A percentile compares a stretch with the other conserved stretches of the same genome.
Conservation (phyloP, 2,113 vertebrate species). For the Eretmochelys imbricata region DNA sequence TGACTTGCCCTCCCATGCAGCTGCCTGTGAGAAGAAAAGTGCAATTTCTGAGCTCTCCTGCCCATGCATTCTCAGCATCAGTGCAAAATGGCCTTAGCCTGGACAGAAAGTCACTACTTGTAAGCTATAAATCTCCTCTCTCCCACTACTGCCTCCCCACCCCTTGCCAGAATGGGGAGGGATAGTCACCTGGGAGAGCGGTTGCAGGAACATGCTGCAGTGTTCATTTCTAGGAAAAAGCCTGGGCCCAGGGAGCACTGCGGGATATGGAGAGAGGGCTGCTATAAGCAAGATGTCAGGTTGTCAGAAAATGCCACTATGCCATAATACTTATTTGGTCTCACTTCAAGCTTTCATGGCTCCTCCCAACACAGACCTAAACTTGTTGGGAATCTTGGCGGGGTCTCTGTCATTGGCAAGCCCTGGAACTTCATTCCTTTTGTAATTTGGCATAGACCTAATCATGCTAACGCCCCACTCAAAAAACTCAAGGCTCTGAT, state of each 20-base stretch:
- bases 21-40: not conserved
- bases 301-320: not conserved
- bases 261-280: rapidly evolving
- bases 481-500: not conserved
- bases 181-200: rapidly evolving
- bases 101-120: not conserved
- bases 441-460: not conserved
- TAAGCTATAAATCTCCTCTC: not conserved
- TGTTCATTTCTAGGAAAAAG: not conserved
- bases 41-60: not conserved
- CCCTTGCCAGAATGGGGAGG: not conserved
- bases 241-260: not conserved
- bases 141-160: not conserved
- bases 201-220: not conserved
- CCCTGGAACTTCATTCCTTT: not conserved
- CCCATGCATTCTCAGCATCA: not conserved
- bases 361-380: not conserved
- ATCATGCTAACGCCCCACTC: not conserved
- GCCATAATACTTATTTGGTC: rapidly evolving
- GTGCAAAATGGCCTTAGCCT: not conserved
- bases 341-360: not conserved
- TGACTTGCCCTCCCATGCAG: not conserved
- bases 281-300: rapidly evolving
- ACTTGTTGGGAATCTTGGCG: not conserved
- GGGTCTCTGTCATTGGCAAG: not conserved